A percentile compares a stretch with the other conserved stretches of the same genome.
Evolutionary conservation across 1,140 invertebrate genomes (phyloP).

Genomic region (Trichomalopsis sarcophagae): DNA sequence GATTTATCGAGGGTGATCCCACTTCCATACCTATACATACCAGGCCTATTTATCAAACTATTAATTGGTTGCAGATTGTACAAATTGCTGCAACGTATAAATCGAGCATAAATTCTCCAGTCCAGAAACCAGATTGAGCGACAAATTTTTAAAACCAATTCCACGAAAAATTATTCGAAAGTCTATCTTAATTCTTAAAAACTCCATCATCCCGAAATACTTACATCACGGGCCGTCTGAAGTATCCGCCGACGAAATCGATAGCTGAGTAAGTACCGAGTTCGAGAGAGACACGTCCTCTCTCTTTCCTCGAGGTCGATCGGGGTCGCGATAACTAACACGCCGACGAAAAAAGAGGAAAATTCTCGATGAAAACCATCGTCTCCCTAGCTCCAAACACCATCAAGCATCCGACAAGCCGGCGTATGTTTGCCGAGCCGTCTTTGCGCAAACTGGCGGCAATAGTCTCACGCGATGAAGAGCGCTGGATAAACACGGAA

Average conservation of each 20-base stretch:
- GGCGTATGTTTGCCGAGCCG: neutral
- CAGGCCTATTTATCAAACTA: no score
- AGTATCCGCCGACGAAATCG: neutral
- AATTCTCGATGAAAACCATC: neutral
- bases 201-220: neutral
- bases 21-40: no score
- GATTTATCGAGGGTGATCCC: no score
- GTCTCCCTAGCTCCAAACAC: neutral
- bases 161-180: neutral
- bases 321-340: constrained; percentile 2
- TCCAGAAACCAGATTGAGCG: no score
- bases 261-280: neutral
- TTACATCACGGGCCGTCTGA: neutral
- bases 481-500: constrained; percentile 39
- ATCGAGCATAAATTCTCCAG: no score
- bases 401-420: neutral
- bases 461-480: constrained; percentile 11
- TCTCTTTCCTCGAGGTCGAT: neutral
- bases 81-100: no score
- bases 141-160: neutral
- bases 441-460: neutral
- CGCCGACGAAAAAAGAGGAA: neutral
- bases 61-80: no score
- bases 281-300: neutral
- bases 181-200: neutral